Base-by-base conservation (phyloP, 2,888 invertebrate species). In the Chydorus sphaericus region DNA sequence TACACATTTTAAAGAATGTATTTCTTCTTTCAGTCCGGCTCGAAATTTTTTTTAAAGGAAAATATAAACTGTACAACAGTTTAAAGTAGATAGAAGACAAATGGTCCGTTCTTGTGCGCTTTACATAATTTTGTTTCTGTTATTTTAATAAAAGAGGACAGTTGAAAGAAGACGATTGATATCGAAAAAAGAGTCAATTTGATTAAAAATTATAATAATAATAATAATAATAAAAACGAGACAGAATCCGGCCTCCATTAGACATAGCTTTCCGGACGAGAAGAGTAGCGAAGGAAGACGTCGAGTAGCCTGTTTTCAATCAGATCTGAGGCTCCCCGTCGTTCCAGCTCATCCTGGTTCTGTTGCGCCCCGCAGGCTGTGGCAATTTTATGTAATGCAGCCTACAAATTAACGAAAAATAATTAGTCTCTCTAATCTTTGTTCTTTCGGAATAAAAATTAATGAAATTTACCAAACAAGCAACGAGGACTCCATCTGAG, bases 191-290 rank as follows among this genome's bases (percentile, higher is more conserved):
- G n/a, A n/a, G n/a, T n/a, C n/a, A n/a, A n/a, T n/a, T n/a, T n/a
- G n/a, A n/a, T n/a, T n/a, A n/a, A n/a, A n/a, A n/a, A n/a, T n/a
- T n/a, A n/a, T n/a, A n/a, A n/a, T n/a, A n/a, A n/a, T n/a, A n/a
- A n/a, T n/a, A n/a, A n/a, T n/a, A n/a, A n/a, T n/a, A n/a, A n/a
- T n/a, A n/a, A 26, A 23, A 44, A 44, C 11, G 20, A 44, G 5
- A 26, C 2, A 6, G 5, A 23, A 38, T 38, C n/a, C n/a, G n/a
- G n/a, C n/a, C 38, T 44, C 44, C 44, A 44, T 44, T 28, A 44
- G 44, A 85, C 85, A 67, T 84, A 85, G 67, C 85, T 85, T 68
- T 86, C 85, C 67, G 83, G 82, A 62, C 82, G 80, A 28, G 83
- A 79, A 0, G 86, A 85, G 69, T 85, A 86, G 36, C 83, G 73